Base-by-base conservation (phyloP, 2,113 vertebrate genomes). In the Ochotona princeps region DNA sequence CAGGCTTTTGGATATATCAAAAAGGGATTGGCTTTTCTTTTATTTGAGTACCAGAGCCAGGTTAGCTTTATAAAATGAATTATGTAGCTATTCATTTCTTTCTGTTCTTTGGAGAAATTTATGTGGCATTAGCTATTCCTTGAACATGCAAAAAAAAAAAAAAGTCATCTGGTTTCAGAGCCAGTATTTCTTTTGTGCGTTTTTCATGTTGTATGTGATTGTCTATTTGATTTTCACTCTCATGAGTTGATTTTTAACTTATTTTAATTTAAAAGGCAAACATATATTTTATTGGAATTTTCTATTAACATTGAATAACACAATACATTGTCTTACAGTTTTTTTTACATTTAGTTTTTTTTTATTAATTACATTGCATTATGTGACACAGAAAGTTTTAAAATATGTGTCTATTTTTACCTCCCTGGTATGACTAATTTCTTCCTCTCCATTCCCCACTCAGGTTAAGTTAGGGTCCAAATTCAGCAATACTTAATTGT, bases 51-150 rank as follows among this genome's bases (percentile, higher is more conserved):
- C 57, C 81, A 92, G 44, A 91, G 69, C 60, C 81, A 83, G 70
- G 66, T 54, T 91, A 69, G 67, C 30, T 84, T 91, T 87, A 90
- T 61, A 91, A 84, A 96, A 60, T 87, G 95, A 93, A 86, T 82
- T 65, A 78, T 66, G 18, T 70, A 84, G 30, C 79, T 93, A 61
- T 73, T 72, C 75, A 35, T 78, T 38, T 91, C 49, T 76, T 95
- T 80, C 75, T 78, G 49, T 63, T 84, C 75, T 90, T 90, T 78
- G 65, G 28, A 60, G 69, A 54, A 93, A 92, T 93, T 94, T 78
- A 81, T 67, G 67, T 32, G 72, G 88, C 51, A 87, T 87, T 89
- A 93, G 28, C 28, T 67, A 7, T 74, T 95, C 44, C 23, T 88
- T 93, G 90, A 90, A 92, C 83, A 69, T 92, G 49, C 80, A 80